Base-by-base conservation (phyloP, 2,888 invertebrate species). In the Julus scanicus region DNA sequence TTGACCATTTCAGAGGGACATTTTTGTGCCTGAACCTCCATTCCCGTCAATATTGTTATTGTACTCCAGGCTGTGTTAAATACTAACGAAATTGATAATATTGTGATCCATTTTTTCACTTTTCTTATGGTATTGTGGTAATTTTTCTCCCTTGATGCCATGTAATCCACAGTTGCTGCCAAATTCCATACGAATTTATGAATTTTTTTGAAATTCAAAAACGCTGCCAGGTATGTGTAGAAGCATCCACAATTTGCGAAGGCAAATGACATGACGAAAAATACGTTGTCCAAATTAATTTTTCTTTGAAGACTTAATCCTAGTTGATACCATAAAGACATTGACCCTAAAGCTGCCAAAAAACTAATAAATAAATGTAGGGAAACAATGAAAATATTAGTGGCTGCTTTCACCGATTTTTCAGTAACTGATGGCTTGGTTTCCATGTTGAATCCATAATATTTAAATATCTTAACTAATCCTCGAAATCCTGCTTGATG, bases 401-500 rank as follows among this genome's bases (percentile, higher is more conserved):
- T 37, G 80, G 37, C 80, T 80, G 80, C 13, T 37, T 80, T 80
- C 15, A 13, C 37, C 80, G 80, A 80, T 39, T 37, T 80, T 15
- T 80, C 80, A 1, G 37, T 37, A 13, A 80, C 80, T 1, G 80
- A 80, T 80, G 80, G 80, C 29, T 80, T 80, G 2, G 15, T 80
- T 80, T 80, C 80, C 3, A 80, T 0, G 15, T 80, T 80, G 29
- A 80, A 80, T 39, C 80, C 80, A 37, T 80, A 80, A 15, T 15
- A 80, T 37, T 37, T 80, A 13, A 80, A 80, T 39, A 80, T 37
- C 15, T 15, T 37, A 29, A 39, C 37, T 11, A 80, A 39, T 0
- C 80, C 80, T 13, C 37, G 80, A 39, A 80, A 80, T 39, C 80
- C 80, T 80, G 80, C 80, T 80, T 37, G 80, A 37, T 80, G 80